Evolutionary conservation across 2,888 invertebrate genomes (phyloP).

Genomic region (Alentia gelatinosa): DNA sequence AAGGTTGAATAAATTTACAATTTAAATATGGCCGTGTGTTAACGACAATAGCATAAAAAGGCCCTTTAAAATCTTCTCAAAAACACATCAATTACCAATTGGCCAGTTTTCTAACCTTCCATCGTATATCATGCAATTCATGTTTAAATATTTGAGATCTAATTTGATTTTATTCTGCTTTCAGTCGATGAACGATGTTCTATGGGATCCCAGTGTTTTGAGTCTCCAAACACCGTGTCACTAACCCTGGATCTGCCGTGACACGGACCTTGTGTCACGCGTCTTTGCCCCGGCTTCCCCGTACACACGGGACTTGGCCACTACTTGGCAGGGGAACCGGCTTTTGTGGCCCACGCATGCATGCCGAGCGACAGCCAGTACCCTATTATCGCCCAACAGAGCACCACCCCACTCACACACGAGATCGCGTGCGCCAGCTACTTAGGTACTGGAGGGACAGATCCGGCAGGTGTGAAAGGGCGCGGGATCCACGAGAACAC

Average conservation of each 20-base stretch:
- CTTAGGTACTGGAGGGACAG: background rate
- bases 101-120: too few species aligned
- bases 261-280: background rate
- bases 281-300: background rate
- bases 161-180: background rate
- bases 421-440: conserved; percentile 19
- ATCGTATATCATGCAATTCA: too few species aligned
- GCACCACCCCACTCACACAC: background rate
- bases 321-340: background rate
- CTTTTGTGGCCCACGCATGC: conserved; percentile 6
- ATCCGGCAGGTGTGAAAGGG: background rate
- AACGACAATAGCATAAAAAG: too few species aligned
- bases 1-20: too few species aligned
- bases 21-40: too few species aligned
- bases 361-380: background rate
- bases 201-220: background rate
- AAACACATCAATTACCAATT: too few species aligned
- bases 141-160: too few species aligned
- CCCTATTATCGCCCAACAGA: conserved; percentile 2
- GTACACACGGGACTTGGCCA: background rate
- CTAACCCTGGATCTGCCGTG: conserved; percentile 18
- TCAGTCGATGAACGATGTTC: background rate
- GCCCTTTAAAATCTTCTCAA: too few species aligned
- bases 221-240: background rate
- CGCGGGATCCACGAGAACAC: background rate